Evolutionary conservation across 2,888 invertebrate genomes (phyloP), one percentile per base, ranked within the genome.

Genomic region (Drosophila meridiana): DNA sequence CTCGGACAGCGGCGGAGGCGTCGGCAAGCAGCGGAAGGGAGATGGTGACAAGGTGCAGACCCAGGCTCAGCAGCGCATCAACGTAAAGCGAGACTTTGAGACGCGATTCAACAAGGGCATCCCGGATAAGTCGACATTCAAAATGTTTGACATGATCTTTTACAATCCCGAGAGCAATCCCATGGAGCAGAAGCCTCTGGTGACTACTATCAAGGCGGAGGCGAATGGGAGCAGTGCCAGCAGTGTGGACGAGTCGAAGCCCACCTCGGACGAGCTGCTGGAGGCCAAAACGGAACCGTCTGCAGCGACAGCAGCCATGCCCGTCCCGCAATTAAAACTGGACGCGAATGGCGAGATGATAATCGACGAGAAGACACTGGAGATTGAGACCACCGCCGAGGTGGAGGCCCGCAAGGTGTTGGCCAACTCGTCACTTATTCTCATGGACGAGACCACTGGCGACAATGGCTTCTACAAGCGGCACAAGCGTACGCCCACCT

Each of bases 121-220:
- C 6, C 95, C 95, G 0, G 96, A 96, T 79, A 95, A 96, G 66
- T 94, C 95, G 0, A 94, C 94, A 76, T 94, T 98, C 79, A 98
- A 97, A 53, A 98, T 99, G 98, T 96, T 97, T 82, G 98, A 98
- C 93, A 95, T 98, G 61, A 97, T 98, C 88, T 97, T 96, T 93
- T 98, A 97, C 93, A 98, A 98, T 94, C 98, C 98, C 5, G 92
- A 94, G 2, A 94, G 95, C 13, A 97, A 96, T 93, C 97, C 97
- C 4, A 96, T 97, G 94, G 94, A 94, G 94, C 92, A 89, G 55
- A 92, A 90, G 32, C 83, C 87, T 0, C 40, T 78, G 26, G 79
- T 87, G 7, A 68, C 80, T 5, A 84, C 81, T 43, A 73, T 81
- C 4, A 86, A 80, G 20, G 69, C 82, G n/a, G 94, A 94, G 42